phyloP scores from a whole-genome alignment of 2,113 vertebrate genomes.

The Trichechus manatus region DNA sequence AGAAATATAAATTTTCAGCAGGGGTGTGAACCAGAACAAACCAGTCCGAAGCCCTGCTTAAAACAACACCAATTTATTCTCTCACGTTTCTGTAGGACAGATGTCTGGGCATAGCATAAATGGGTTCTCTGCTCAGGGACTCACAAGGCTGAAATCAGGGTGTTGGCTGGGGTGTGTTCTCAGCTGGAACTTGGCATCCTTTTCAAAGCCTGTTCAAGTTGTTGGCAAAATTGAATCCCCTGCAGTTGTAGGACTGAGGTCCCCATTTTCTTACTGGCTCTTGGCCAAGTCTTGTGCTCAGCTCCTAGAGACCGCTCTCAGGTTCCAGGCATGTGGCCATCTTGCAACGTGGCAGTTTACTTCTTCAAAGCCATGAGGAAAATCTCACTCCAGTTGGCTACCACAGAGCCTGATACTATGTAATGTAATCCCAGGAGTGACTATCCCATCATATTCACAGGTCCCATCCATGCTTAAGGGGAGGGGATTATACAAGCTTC shows the following conservation, averaged over 20 bases:
- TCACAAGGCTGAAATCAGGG: background rate
- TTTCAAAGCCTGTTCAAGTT: background rate
- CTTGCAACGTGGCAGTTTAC: background rate
- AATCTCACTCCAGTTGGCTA: background rate
- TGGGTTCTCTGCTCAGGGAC: background rate
- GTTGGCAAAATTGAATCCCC: background rate
- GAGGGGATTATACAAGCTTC: background rate
- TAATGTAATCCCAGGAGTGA: background rate
- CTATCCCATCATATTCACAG: background rate
- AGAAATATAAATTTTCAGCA: too few relatives aligned
- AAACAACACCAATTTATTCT: background rate
- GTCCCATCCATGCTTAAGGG: background rate
- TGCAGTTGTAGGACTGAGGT: background rate
- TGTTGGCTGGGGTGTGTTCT: background rate
- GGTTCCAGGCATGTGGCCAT: background rate
- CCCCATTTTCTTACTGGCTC: background rate
- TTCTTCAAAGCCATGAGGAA: conserved; percentile 19
- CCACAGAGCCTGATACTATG: background rate
- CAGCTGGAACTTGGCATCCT: background rate
- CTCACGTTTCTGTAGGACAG: background rate
- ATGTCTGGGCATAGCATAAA: background rate
- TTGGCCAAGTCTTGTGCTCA: background rate
- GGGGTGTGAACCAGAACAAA: too few relatives aligned
- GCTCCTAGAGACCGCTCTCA: background rate
- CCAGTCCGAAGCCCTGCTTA: background rate